phyloP scores from a whole-genome alignment of 2,797 vertebrate genomes.

The Girardinus metallicus region DNA sequence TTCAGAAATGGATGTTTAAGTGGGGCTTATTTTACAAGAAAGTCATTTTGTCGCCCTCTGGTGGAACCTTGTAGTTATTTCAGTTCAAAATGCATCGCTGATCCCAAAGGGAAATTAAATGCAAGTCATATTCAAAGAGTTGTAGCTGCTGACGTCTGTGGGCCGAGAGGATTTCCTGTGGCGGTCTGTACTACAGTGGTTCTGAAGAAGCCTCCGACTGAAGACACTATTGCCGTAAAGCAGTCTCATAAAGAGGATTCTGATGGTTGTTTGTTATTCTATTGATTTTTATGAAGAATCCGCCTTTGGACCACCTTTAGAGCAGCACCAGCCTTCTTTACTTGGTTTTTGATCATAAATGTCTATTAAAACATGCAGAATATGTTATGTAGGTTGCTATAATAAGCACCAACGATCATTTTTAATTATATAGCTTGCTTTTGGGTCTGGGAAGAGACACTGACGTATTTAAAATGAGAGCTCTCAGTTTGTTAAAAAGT shows the following conservation, averaged over 20 bases:
- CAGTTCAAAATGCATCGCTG: not conserved
- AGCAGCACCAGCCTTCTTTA: too few relatives aligned
- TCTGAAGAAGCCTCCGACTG: not conserved
- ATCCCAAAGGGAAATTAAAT: not conserved
- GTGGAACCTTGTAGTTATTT: conserved; percentile 8
- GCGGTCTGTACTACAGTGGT: not conserved
- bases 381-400: not conserved
- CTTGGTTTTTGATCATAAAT: not conserved
- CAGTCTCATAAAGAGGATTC: not conserved
- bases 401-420: not conserved
- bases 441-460: not conserved
- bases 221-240: not conserved
- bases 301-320: too few relatives aligned
- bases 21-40: not conserved
- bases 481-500: not conserved
- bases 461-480: not conserved
- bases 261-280: not conserved
- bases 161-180: not conserved
- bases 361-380: not conserved
- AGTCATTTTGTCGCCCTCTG: conserved; percentile 39
- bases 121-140: not conserved
- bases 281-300: not conserved
- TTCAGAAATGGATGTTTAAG: too few relatives aligned
- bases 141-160: too few relatives aligned
- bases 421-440: not conserved